Conservation (phyloP, 2,113 vertebrate species). For the Zonotrichia leucophrys region DNA sequence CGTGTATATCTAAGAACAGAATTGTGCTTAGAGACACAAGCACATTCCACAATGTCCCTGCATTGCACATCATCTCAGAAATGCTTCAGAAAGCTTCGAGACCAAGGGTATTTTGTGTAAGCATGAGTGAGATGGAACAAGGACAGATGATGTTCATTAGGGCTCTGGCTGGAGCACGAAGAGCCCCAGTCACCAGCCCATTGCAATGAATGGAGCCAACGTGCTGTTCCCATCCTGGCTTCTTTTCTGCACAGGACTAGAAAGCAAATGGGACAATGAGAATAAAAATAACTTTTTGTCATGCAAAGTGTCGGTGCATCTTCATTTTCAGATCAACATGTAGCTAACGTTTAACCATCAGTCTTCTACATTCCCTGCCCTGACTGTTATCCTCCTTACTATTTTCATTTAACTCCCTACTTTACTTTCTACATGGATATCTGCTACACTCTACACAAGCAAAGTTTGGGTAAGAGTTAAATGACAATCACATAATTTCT, state of each 20-base stretch:
- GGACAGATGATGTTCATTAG: neutral
- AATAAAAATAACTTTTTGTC: constrained; percentile 36
- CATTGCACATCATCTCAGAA: neutral
- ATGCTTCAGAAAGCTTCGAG: neutral
- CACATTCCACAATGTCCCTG: neutral
- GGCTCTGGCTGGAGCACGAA: neutral
- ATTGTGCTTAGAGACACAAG: neutral
- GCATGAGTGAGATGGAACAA: neutral
- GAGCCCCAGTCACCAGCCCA: neutral
- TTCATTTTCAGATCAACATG: neutral
- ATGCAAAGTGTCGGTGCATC: neutral
- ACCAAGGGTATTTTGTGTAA: neutral
- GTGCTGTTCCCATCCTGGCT: neutral
- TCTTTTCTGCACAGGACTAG: neutral
- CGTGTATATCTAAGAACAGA: neutral
- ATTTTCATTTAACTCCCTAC: neutral
- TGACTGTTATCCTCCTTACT: neutral
- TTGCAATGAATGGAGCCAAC: neutral
- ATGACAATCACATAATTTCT: constrained; percentile 36
- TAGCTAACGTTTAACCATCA: neutral
- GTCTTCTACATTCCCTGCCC: neutral
- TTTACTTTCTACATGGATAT: neutral
- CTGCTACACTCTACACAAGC: neutral
- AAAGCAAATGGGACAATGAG: neutral
- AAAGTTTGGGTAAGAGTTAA: constrained; percentile 49